Evolutionary conservation across 2,888 invertebrate species (phyloP).

Genomic region (Lysandra bellargus): DNA sequence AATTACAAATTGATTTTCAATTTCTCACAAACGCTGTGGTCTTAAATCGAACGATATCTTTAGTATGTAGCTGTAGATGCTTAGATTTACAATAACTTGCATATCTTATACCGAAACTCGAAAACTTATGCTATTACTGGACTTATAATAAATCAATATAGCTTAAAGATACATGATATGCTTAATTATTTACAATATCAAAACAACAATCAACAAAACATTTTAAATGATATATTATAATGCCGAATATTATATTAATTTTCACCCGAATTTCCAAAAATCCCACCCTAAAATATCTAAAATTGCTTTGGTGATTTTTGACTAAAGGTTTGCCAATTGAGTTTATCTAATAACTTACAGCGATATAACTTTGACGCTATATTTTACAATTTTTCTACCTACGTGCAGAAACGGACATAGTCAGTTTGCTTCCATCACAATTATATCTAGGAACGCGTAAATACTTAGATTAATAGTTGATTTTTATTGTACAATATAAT

Average conservation of each 20-base stretch:
- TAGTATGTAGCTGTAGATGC: conserved; percentile 33
- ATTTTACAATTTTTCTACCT: conserved; percentile 43
- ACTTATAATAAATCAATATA: conserved; percentile 45
- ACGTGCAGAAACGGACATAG: conserved; percentile 37
- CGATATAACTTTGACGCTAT: conserved; percentile 36
- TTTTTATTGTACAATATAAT: conserved; percentile 38
- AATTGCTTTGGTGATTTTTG: conserved; percentile 61
- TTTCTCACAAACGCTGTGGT: conserved; percentile 11
- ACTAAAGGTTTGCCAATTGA: conserved; percentile 50
- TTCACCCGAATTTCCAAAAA: conserved; percentile 35
- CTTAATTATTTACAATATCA: conserved; percentile 59
- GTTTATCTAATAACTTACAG: conserved; percentile 41
- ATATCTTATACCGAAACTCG: conserved; percentile 33
- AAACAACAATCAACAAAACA: conserved; percentile 68
- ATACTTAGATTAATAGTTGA: conserved; percentile 37
- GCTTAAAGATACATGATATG: conserved; percentile 68
- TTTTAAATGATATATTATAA: conserved; percentile 44
- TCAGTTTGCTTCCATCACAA: conserved; percentile 37
- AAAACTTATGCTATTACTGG: conserved; percentile 41
- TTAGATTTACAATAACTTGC: conserved; percentile 23
- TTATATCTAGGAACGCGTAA: conserved; percentile 45
- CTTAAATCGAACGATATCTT: conserved; percentile 26
- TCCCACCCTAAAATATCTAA: conserved; percentile 35
- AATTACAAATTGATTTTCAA: neutral
- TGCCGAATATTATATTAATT: conserved; percentile 42